A percentile compares a stretch with the other conserved stretches of the same genome.
These are phyloP conservation scores for Himalopsyche anomala DNA, from an alignment of 2,888 invertebrate species.

Conservation along the genomic window DNA sequence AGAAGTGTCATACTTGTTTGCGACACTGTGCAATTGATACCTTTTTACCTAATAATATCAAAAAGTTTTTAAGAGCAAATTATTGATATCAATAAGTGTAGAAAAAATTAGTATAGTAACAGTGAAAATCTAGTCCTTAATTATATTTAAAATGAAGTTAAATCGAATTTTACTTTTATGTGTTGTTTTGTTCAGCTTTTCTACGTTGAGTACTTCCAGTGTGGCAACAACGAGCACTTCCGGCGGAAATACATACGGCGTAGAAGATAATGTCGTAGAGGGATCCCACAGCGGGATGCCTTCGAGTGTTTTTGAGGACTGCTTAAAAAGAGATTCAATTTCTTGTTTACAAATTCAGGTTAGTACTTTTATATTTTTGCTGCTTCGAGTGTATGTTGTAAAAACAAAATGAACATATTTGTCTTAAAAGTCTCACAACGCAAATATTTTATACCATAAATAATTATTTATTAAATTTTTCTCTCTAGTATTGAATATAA, in stretches of 20 bases:
- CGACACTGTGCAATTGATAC: slow-evolving; percentile 44
- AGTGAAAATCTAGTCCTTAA: background rate
- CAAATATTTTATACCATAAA: too few species aligned
- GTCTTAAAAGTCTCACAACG: too few species aligned
- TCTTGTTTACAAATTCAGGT: slow-evolving; percentile 80
- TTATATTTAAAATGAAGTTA: background rate
- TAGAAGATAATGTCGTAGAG: slow-evolving; percentile 64
- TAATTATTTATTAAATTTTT: too few species aligned
- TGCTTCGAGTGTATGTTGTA: too few species aligned
- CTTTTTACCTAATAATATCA: background rate
- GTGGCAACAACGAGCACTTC: slow-evolving; percentile 7
- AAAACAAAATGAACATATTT: slow-evolving; percentile 41
- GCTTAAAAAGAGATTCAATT: slow-evolving; percentile 79
- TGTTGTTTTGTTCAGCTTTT: background rate
- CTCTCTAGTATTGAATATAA: too few species aligned
- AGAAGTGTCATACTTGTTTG: slow-evolving; percentile 56
- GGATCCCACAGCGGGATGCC: slow-evolving; percentile 52
- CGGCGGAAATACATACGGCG: slow-evolving; percentile 41
- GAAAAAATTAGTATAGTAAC: background rate
- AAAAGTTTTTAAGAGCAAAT: background rate
- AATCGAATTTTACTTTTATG: background rate
- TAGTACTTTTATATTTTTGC: slow-evolving; percentile 66
- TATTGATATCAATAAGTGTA: background rate
- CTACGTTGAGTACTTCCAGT: background rate
- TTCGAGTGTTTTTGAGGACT: slow-evolving; percentile 72